These are phyloP conservation scores for Leptinotarsa lineolata DNA, from an alignment of 1,140 invertebrate genomes.

Conservation along the genomic window DNA sequence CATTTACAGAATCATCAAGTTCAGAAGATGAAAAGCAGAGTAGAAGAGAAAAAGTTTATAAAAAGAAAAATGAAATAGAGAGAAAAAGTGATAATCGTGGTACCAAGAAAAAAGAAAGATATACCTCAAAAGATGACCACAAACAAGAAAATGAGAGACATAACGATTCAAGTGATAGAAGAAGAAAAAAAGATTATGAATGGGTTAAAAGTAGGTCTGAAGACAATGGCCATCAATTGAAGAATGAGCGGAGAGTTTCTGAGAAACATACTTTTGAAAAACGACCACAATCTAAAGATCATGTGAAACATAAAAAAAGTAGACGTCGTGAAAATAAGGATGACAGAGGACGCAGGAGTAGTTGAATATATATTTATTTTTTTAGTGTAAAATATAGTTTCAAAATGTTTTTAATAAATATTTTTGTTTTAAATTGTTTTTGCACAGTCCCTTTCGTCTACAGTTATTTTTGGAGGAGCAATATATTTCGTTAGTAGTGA, in stretches of 20 bases:
- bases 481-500: conserved; percentile 37
- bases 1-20: conserved; percentile 17
- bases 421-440: conserved; percentile 10
- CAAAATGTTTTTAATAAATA: conserved; percentile 6
- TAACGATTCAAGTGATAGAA: conserved; percentile 16
- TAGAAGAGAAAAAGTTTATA: conserved; percentile 27
- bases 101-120: conserved; percentile 16
- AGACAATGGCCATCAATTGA: conserved; percentile 34
- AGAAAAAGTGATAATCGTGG: conserved; percentile 14
- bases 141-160: conserved; percentile 11
- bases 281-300: conserved; percentile 33
- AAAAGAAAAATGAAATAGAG: conserved; percentile 27
- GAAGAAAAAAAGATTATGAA: conserved; percentile 36
- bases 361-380: conserved; percentile 10
- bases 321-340: conserved; percentile 33
- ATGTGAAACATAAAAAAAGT: conserved; percentile 30
- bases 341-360: conserved; percentile 33
- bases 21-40: conserved; percentile 27
- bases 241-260: conserved; percentile 30
- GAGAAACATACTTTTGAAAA: conserved; percentile 30
- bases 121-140: background rate
- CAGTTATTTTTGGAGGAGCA: conserved; percentile 23
- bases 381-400: background rate
- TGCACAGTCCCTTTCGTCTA: conserved; percentile 35
- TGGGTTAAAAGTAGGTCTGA: conserved; percentile 36